Conservation (phyloP, 1,140 invertebrate genomes). For the Drosophila jambulina region DNA sequence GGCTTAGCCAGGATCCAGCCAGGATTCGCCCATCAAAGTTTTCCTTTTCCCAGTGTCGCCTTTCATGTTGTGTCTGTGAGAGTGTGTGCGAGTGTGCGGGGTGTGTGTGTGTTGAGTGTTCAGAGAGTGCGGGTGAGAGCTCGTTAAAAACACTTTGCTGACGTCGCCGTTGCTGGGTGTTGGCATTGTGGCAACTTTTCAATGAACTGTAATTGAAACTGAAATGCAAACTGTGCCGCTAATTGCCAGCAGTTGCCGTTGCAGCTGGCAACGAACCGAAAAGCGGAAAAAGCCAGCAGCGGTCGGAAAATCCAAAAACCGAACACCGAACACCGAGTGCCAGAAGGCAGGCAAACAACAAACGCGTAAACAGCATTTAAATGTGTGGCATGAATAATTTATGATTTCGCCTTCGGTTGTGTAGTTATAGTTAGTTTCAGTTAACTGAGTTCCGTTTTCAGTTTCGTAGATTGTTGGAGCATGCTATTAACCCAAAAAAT, state of each 20-base stretch:
- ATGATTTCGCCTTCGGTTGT: conserved; percentile 66
- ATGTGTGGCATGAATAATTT: conserved; percentile 76
- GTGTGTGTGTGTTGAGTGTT: conserved; percentile 10
- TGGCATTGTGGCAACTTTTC: conserved; percentile 77
- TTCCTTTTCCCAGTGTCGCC: conserved; percentile 52
- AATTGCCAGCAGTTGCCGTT: conserved; percentile 67
- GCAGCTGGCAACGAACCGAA: conserved; percentile 21
- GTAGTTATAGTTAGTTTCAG: conserved; percentile 16
- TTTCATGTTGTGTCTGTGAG: conserved; percentile 46
- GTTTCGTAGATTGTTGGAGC: conserved; percentile 43
- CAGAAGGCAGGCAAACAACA: conserved; percentile 42
- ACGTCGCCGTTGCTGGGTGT: conserved; percentile 61
- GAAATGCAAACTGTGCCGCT: conserved; percentile 70
- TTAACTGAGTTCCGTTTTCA: conserved; percentile 17
- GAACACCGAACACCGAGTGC: conserved; percentile 24
- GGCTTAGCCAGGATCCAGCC: conserved; percentile 59
- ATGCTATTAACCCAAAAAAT: conserved; percentile 36
- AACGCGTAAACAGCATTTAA: conserved; percentile 66
- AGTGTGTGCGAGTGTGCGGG: background rate
- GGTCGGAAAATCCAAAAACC: conserved; percentile 15
- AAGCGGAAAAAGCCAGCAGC: conserved; percentile 14
- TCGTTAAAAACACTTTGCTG: conserved; percentile 82
- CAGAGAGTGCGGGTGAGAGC: conserved; percentile 45
- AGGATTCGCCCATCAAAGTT: conserved; percentile 65
- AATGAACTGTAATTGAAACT: conserved; percentile 83